phyloP scores from a whole-genome alignment of 1,140 invertebrate species.

The Drosophila sturtevanti region DNA sequence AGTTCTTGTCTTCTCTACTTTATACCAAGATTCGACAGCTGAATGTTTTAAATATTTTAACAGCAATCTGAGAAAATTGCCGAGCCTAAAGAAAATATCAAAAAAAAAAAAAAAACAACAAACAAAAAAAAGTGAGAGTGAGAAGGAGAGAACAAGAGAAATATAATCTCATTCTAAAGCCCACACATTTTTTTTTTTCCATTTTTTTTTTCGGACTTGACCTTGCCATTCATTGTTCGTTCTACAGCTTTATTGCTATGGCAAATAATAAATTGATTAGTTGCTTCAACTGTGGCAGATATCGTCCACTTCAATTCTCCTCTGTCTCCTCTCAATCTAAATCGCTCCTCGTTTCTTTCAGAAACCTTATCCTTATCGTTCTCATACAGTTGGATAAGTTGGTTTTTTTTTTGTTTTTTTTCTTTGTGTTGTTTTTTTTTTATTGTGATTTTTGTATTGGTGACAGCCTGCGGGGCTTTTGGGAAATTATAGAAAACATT shows the following conservation, averaged over 20 bases:
- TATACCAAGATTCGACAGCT: constrained; percentile 33
- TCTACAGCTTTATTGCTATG: constrained; percentile 57
- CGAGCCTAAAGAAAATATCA: constrained; percentile 19
- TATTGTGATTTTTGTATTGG: constrained; percentile 31
- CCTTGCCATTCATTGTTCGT: constrained; percentile 36
- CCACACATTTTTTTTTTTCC: not conserved
- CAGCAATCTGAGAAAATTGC: constrained; percentile 50
- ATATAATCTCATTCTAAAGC: constrained; percentile 47
- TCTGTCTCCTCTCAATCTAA: too few relatives aligned
- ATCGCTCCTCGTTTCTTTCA: constrained; percentile 25
- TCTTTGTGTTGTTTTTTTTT: constrained; percentile 37
- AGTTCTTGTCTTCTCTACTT: too few relatives aligned
- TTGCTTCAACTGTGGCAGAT: constrained; percentile 18
- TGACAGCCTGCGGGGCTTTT: constrained; percentile 24
- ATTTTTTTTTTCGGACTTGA: constrained; percentile 37
- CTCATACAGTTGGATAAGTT: constrained; percentile 37
- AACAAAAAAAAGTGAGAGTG: constrained; percentile 11
- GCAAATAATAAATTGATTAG: constrained; percentile 78
- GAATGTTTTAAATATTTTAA: constrained; percentile 69
- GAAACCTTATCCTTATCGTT: constrained; percentile 36
- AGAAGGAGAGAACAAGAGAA: constrained; percentile 11
- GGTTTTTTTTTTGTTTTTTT: constrained; percentile 30
- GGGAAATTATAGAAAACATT: constrained; percentile 64
- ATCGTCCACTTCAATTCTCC: not conserved
- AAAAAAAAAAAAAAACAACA: not conserved